Conservation (phyloP, 2,888 invertebrate genomes). For the Prosapia bicincta region DNA sequence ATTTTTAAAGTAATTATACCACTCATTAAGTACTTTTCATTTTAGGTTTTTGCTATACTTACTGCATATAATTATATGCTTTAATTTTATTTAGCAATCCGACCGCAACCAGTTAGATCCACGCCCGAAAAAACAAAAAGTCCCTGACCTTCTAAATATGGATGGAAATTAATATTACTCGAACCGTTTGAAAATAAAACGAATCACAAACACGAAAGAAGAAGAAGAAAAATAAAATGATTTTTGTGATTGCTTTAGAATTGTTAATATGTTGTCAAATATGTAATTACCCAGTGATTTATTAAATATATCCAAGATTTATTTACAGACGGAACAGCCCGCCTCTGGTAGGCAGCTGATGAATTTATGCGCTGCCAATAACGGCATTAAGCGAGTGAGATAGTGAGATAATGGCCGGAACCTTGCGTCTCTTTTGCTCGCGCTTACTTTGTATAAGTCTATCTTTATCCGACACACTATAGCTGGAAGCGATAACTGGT, state of each 20-base stretch:
- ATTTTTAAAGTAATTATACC: no score
- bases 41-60: no score
- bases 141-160: not conserved
- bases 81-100: not conserved
- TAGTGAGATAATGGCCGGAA: slow-evolving; percentile 24
- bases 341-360: slow-evolving; percentile 22
- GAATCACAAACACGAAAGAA: not conserved
- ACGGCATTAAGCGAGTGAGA: slow-evolving; percentile 25
- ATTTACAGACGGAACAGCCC: slow-evolving; percentile 11
- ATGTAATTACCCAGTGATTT: slow-evolving; percentile 25
- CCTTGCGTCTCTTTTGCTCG: not conserved
- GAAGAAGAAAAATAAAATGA: not conserved
- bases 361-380: slow-evolving; percentile 29
- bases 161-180: not conserved
- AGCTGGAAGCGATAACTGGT: not conserved
- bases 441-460: not conserved
- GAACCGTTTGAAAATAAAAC: not conserved
- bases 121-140: not conserved
- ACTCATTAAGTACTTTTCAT: no score
- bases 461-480: not conserved
- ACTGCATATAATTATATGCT: no score
- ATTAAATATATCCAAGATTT: slow-evolving; percentile 23
- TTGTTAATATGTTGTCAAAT: slow-evolving; percentile 28
- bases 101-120: not conserved
- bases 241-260: slow-evolving; percentile 20